Percentiles rank a stretch among this genome's conserved stretches.
Conservation (phyloP, 92 coral and sea anemone species). For the Palythoa heliodiscus region DNA sequence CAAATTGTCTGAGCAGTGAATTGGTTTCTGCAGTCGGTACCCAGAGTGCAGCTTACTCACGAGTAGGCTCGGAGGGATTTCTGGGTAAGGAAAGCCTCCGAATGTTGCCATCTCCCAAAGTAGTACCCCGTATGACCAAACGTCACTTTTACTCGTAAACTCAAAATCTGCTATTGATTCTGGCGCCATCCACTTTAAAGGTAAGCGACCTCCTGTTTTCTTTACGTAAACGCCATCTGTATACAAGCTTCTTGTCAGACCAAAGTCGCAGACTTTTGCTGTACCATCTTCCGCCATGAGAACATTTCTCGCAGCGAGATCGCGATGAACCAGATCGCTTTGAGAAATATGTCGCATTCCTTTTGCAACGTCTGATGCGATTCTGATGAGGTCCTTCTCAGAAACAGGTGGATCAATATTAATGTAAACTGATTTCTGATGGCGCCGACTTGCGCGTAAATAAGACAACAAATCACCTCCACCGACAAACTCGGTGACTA, state of each 20-base stretch:
- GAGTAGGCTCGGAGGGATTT: neutral
- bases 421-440: slow-evolving; percentile 10
- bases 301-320: slow-evolving; percentile 34
- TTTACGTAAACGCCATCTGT: slow-evolving; percentile 28
- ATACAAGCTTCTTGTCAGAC: slow-evolving; percentile 26
- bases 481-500: slow-evolving; percentile 40
- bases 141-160: slow-evolving; percentile 38
- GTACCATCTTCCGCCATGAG: slow-evolving; percentile 24
- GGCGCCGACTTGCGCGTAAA: slow-evolving; percentile 27
- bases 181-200: slow-evolving; percentile 42
- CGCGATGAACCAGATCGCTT: slow-evolving; percentile 28
- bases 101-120: slow-evolving; percentile 41
- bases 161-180: slow-evolving; percentile 26
- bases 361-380: slow-evolving; percentile 24
- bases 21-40: slow-evolving; percentile 22
- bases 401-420: slow-evolving; percentile 31
- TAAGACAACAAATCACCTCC: slow-evolving; percentile 32
- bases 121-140: slow-evolving; percentile 42
- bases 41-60: slow-evolving; percentile 10
- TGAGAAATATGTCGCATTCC: slow-evolving; percentile 34
- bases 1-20: slow-evolving; percentile 30
- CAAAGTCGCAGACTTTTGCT: slow-evolving; percentile 32
- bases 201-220: slow-evolving; percentile 35
- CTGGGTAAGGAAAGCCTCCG: slow-evolving; percentile 38
- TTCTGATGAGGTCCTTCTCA: slow-evolving; percentile 10